A percentile compares a stretch with the other conserved stretches of the same genome.
phyloP scores from a whole-genome alignment of 2,113 vertebrate species.

The Rhynchopsitta pachyrhyncha region DNA sequence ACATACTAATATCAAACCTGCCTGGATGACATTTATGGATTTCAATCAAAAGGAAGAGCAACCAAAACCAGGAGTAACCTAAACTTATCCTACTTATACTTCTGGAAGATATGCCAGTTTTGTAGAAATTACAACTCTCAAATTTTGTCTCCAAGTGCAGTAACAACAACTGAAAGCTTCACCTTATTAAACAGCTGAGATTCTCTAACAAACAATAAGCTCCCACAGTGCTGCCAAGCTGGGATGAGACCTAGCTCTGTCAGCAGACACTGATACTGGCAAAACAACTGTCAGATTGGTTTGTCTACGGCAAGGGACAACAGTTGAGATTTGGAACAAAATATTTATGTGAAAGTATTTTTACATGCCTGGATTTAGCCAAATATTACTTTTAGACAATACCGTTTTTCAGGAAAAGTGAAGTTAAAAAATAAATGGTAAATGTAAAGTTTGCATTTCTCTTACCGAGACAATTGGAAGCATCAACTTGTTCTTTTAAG shows the following conservation, averaged over 20 bases:
- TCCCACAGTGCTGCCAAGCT: neutral
- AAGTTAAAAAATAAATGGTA: neutral
- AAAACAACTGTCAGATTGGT: neutral
- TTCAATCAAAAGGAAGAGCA: neutral
- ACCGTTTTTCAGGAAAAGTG: neutral
- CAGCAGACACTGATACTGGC: neutral
- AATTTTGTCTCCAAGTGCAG: neutral
- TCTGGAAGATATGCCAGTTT: neutral
- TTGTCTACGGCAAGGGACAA: neutral
- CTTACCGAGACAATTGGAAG: slow-evolving; percentile 96
- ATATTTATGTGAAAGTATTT: neutral
- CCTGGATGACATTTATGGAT: neutral
- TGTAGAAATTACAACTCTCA: neutral
- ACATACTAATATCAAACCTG: neutral
- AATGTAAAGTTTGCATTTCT: neutral
- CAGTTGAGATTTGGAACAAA: neutral
- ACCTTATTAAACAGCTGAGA: neutral
- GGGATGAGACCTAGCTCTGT: neutral
- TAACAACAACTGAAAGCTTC: neutral
- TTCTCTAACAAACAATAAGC: neutral
- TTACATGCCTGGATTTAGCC: neutral
- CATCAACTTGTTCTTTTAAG: slow-evolving; percentile 95
- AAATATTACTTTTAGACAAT: neutral
- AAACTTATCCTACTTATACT: neutral
- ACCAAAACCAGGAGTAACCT: neutral